A percentile compares a stretch with the other conserved stretches of the same genome.
Evolutionary conservation across 2,888 invertebrate species (phyloP).

Genomic region (Mechanitis mazaeus): DNA sequence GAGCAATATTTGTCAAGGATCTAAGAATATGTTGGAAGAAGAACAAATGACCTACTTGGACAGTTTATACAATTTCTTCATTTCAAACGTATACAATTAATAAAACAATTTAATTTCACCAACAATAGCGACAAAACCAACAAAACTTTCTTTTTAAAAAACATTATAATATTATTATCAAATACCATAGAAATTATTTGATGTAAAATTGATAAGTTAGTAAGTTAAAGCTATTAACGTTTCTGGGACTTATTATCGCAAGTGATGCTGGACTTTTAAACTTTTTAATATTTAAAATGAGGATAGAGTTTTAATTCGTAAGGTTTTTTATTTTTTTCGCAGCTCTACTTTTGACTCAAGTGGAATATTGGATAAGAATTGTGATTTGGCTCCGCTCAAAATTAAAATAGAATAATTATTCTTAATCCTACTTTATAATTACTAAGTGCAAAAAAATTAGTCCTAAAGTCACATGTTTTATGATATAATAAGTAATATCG

Average conservation of each 20-base stretch:
- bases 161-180: no score
- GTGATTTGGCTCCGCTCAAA: neutral
- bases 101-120: no score
- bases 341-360: neutral
- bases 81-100: no score
- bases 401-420: neutral
- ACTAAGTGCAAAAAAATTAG: neutral
- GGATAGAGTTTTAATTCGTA: constrained; percentile 2
- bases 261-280: constrained; percentile 6
- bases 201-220: constrained; percentile 2
- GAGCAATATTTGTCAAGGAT: no score
- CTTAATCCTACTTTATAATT: neutral
- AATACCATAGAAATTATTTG: neutral
- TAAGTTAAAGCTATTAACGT: constrained; percentile 3
- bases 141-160: no score
- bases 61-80: no score
- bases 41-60: no score
- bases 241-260: constrained; percentile 1
- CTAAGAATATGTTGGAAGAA: no score
- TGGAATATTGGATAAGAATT: constrained; percentile 2
- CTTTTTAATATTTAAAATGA: constrained; percentile 6
- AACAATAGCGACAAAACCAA: no score
- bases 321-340: neutral
- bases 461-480: no score
- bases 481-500: no score